These are phyloP conservation scores for Notolabrus celidotus DNA, from an alignment of 2,797 vertebrate genomes.

Conservation along the genomic window DNA sequence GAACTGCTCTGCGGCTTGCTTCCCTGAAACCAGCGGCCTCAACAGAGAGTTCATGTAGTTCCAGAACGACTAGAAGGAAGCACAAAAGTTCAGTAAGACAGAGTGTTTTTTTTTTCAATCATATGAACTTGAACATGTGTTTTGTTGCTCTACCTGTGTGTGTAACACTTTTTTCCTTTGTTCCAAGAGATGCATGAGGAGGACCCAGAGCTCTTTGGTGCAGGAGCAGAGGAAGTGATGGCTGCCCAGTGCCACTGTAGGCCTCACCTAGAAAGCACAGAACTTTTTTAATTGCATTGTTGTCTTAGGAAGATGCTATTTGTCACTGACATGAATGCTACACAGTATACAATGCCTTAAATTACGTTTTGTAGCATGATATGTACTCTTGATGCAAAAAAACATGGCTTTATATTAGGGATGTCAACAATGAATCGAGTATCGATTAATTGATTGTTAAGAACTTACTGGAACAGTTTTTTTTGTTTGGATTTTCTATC, in stretches of 20 bases:
- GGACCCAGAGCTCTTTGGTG: slow-evolving; percentile 94
- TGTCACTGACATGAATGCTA: too few relatives aligned
- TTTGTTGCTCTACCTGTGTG: slow-evolving; percentile 85
- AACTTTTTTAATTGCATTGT: too few relatives aligned
- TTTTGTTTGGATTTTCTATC: too few relatives aligned
- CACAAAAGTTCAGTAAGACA: neutral
- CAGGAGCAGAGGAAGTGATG: slow-evolving; percentile 90
- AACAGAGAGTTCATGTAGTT: slow-evolving; percentile 88
- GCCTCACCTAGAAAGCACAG: slow-evolving; percentile 86
- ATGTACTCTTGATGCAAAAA: too few relatives aligned
- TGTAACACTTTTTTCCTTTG: slow-evolving; percentile 89
- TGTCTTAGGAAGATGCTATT: too few relatives aligned
- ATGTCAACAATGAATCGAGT: too few relatives aligned
- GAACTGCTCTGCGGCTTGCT: slow-evolving; percentile 67
- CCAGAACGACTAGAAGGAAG: slow-evolving; percentile 91
- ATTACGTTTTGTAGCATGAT: too few relatives aligned
- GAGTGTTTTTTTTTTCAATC: neutral
- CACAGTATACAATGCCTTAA: too few relatives aligned
- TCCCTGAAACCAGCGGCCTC: slow-evolving; percentile 82
- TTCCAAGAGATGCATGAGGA: slow-evolving; percentile 92
- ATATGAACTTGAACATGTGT: slow-evolving; percentile 2
- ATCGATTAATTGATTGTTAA: too few relatives aligned
- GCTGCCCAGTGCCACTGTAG: slow-evolving; percentile 89
- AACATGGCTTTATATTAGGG: too few relatives aligned
- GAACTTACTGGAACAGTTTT: too few relatives aligned